These are phyloP conservation scores for Ptilodon capucinus DNA, from an alignment of 2,888 invertebrate species.

Conservation along the genomic window DNA sequence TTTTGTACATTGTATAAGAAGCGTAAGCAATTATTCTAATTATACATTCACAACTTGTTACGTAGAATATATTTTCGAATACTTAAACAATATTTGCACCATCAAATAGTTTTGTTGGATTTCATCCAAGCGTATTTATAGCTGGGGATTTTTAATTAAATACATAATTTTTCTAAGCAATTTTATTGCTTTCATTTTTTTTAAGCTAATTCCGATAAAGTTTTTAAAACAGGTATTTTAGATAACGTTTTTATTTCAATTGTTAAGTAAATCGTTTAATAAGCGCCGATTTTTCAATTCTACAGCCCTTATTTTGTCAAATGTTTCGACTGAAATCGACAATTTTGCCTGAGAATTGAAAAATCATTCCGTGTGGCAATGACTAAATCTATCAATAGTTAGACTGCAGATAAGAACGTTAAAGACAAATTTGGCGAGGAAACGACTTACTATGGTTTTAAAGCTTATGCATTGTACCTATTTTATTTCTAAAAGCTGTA, in stretches of 20 bases:
- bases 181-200: slow-evolving; percentile 8
- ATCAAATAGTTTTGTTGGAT: slow-evolving; percentile 24
- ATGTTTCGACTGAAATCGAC: too few species aligned
- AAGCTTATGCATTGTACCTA: slow-evolving; percentile 42
- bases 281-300: too few species aligned
- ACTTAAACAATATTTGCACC: slow-evolving; percentile 18
- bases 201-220: slow-evolving; percentile 8
- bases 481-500: slow-evolving; percentile 26
- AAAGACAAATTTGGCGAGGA: slow-evolving; percentile 32
- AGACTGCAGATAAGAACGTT: slow-evolving; percentile 54
- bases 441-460: slow-evolving; percentile 39
- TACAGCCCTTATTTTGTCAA: too few species aligned
- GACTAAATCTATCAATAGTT: slow-evolving; percentile 53
- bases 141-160: slow-evolving; percentile 8
- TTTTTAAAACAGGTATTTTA: slow-evolving; percentile 30
- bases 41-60: slow-evolving; percentile 35
- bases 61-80: slow-evolving; percentile 29
- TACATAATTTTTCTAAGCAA: slow-evolving; percentile 20
- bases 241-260: too few species aligned
- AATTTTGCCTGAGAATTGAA: slow-evolving; percentile 28
- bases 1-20: slow-evolving; percentile 26
- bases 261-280: too few species aligned
- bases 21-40: slow-evolving; percentile 23
- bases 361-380: slow-evolving; percentile 25
- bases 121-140: slow-evolving; percentile 29